phyloP scores from a whole-genome alignment of 2,113 vertebrate species.

The Aythya baeri region DNA sequence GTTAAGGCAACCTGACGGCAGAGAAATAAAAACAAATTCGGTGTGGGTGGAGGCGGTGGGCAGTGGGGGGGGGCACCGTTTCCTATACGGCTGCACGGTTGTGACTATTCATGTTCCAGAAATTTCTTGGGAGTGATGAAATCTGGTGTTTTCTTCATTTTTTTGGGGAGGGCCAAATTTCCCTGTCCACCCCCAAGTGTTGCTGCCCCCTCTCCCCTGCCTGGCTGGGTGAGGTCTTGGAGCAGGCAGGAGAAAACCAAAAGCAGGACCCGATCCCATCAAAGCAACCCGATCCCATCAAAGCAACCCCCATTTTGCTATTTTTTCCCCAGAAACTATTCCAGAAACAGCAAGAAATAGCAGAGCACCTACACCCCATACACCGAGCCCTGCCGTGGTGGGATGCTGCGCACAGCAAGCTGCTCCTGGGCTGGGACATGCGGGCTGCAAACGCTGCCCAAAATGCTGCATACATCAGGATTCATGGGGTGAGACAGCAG shows the following conservation, averaged over 20 bases:
- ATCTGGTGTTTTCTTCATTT: background rate
- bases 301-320: background rate
- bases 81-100: background rate
- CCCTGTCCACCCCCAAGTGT: background rate
- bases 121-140: slow-evolving; percentile 70
- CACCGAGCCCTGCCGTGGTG: background rate
- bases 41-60: background rate
- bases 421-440: background rate
- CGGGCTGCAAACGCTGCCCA: rapidly evolving
- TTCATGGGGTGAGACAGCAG: background rate
- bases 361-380: background rate
- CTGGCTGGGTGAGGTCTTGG: background rate
- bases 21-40: slow-evolving; percentile 19
- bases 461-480: background rate
- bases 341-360: background rate
- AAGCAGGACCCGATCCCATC: background rate
- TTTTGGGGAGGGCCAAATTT: background rate
- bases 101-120: slow-evolving; percentile 62
- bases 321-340: background rate
- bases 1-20: slow-evolving; percentile 36
- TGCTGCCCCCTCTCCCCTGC: background rate
- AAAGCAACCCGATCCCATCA: background rate
- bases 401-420: background rate
- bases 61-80: background rate
- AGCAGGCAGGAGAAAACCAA: background rate